Percentiles rank a stretch among this genome's conserved stretches.
Conservation (phyloP, 1,140 invertebrate species). For the Leguminivora glycinivorella region DNA sequence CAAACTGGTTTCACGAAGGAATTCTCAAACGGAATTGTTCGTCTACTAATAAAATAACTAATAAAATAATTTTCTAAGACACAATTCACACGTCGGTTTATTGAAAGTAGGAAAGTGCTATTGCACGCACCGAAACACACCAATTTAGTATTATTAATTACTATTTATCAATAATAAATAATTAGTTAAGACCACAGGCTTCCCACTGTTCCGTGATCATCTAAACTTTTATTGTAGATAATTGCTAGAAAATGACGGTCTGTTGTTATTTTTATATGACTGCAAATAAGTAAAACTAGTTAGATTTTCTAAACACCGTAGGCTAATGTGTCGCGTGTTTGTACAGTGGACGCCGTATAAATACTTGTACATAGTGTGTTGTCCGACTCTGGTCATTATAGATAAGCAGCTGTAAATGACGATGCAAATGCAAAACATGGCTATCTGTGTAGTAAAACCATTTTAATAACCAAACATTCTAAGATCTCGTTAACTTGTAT, state of each 20-base stretch:
- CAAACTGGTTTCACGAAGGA: conserved; percentile 45
- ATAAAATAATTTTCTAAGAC: conserved; percentile 58
- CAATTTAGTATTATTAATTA: conserved; percentile 68
- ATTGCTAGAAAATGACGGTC: conserved; percentile 72
- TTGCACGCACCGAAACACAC: conserved; percentile 77
- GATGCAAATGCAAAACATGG: not conserved
- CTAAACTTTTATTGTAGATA: conserved; percentile 73
- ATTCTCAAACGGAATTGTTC: conserved; percentile 74
- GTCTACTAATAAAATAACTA: conserved; percentile 45
- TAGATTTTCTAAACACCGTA: conserved; percentile 75
- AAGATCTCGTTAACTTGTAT: too few species aligned
- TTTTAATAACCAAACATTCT: too few species aligned
- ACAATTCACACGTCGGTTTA: conserved; percentile 54
- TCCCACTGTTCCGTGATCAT: conserved; percentile 65
- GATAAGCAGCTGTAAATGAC: not conserved
- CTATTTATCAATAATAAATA: conserved; percentile 54
- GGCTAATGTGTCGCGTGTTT: conserved; percentile 45
- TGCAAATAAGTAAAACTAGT: conserved; percentile 67
- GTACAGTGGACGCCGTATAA: not conserved
- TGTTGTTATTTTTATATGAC: conserved; percentile 79
- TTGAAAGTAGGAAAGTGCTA: conserved; percentile 74
- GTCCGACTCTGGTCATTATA: not conserved
- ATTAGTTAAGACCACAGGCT: conserved; percentile 70
- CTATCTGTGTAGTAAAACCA: not conserved
- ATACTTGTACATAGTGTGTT: conserved; percentile 22